Evolutionary conservation across 1,140 invertebrate species (phyloP), one percentile per base, ranked within the genome.

Genomic region (Pseudomyrmex sp.): DNA sequence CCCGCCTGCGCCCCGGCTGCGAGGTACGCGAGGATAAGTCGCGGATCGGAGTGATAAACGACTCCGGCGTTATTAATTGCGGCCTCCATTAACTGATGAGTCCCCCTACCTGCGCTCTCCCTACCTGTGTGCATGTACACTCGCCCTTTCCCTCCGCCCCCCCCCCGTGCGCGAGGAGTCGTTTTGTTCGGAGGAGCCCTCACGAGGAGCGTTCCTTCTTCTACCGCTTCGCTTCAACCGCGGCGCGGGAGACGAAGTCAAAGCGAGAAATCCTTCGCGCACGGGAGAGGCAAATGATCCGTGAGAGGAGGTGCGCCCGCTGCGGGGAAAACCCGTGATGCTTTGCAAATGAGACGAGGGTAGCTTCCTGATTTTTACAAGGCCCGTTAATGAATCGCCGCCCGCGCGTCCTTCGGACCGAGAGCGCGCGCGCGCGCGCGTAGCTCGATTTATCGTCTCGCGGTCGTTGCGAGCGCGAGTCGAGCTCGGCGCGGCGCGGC

Each of bases 31-130:
- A 86, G 84, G 88, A 90, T 91, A 91, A 91, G 90, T 91, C 89
- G 88, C 82, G 90, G 88, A 91, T 91, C 90, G 87, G 85, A 87
- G 88, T 92, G 92, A 92, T 92, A 92, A 92, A 92, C 88, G 92
- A 92, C 89, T 87, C 72, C 82, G 75, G 84, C 66, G 87, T 91
- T 91, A 92, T 92, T 92, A 92, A 92, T 92, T 91, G 91, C 91
- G 79, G 88, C 85, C 88, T 91, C 89, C 90, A 92, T 92, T 89
- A 92, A 91, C 90, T 90, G 89, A 91, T 90, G 91, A 91, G 91
- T 87, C 85, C 79, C 77, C 85, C 85, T 72, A 73, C 85, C 84
- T 73, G 62, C 61, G 35, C 59, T 68, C 84, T 79, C 70, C 58
- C 83, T 83, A 69, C 58, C 20, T 35, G 35, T 35, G 35, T 35